Evolutionary conservation across 2,797 vertebrate species (phyloP), one percentile per base, ranked within the genome.

Genomic region (Crenichthys baileyi): DNA sequence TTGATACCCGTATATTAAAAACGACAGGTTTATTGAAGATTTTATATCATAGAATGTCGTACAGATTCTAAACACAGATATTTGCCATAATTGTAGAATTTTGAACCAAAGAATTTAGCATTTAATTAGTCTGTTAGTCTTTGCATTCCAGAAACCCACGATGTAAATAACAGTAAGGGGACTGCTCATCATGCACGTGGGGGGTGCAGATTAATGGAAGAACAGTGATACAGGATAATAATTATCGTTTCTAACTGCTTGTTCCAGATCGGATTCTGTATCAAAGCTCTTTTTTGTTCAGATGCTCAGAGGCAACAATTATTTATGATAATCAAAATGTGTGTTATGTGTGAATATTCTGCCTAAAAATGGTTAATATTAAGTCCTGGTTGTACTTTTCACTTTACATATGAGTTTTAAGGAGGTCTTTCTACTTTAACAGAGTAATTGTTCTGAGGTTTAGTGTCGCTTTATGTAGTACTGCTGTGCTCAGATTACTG

Each of bases 71-170:
- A 41, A 71, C 60, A 85, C 81, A 85, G 56, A 87, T 67, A 75
- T 77, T 89, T 29, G 79, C 80, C 90, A 89, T 91, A 88, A 90
- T 83, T 87, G 16, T 90, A 91, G 85, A 7, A 88, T 91, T 94
- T 93, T 92, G 65, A 92, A 93, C 93, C 94, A 95, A 95, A 95
- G 93, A 95, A 85, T 53, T 79, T 83, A 87, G 80, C 1, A 83
- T 87, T 91, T 85, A 76, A 56, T 36, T 36, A 36, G 36, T 36
- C 36, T 89, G 87, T 91, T 46, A 77, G 70, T 77, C 76, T 86
- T 93, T 92, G 90, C 89, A 91, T 85, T 90, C 78, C 82, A 85
- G 79, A 82, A 77, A 87, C 80, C 74, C 76, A 72, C 71, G 24
- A 22, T 90, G 88, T 91, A 93, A 83, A 93, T 92, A 92, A 81